Evolutionary conservation across 1,140 invertebrate genomes (phyloP).

Genomic region (Mercenaria mercenaria): DNA sequence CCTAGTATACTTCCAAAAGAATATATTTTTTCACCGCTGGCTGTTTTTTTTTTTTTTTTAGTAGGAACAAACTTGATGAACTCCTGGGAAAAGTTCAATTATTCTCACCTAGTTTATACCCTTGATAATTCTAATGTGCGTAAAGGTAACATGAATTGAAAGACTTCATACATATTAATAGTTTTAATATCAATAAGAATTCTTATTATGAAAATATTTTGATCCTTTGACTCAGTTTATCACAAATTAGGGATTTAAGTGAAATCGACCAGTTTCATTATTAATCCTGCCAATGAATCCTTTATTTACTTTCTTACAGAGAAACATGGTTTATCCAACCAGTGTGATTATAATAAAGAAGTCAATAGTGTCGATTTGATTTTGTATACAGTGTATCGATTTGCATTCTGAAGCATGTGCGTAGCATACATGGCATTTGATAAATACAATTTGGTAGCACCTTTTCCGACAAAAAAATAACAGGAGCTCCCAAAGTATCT

Average conservation of each 20-base stretch:
- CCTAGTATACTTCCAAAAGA: too few relatives aligned
- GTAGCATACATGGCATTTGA: too few relatives aligned
- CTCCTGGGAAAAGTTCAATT: too few relatives aligned
- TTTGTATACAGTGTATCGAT: slow-evolving; percentile 12
- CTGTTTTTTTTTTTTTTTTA: too few relatives aligned
- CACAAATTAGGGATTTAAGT: slow-evolving; percentile 14
- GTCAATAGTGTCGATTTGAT: background rate
- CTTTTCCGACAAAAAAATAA: too few relatives aligned
- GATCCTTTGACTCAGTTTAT: background rate
- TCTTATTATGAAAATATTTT: background rate
- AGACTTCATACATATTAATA: background rate
- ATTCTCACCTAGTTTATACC: background rate
- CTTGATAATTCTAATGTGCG: background rate
- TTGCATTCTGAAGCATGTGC: background rate
- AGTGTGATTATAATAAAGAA: background rate
- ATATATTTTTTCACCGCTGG: too few relatives aligned
- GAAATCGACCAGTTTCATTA: slow-evolving; percentile 8
- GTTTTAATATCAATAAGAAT: background rate
- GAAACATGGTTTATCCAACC: background rate
- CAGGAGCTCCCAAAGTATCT: too few relatives aligned
- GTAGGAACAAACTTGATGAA: too few relatives aligned
- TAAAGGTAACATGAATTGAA: background rate
- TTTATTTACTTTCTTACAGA: slow-evolving; percentile 3
- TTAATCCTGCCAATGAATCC: background rate
- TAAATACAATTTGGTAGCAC: too few relatives aligned